Percentiles rank a stretch among this genome's conserved stretches.
Conservation (phyloP, 1,140 invertebrate genomes). For the Globodera rostochiensis region DNA sequence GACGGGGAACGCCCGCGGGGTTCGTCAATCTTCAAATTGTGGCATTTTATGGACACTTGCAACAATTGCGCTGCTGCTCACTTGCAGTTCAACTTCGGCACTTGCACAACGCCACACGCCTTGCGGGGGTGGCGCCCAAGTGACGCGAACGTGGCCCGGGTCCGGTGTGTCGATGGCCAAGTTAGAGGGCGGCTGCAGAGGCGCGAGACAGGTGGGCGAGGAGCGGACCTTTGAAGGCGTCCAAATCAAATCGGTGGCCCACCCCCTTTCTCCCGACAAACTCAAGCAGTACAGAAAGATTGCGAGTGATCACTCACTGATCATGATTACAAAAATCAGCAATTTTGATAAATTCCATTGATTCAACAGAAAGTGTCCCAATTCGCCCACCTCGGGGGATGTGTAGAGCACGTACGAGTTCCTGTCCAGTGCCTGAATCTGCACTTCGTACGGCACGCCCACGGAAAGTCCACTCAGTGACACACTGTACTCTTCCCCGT, state of each 20-base stretch:
- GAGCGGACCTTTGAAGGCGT: constrained; percentile 17
- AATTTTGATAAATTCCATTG: too few relatives aligned
- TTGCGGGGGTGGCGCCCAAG: constrained; percentile 60
- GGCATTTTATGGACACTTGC: background rate
- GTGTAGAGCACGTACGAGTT: constrained; percentile 65
- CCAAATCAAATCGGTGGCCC: too few relatives aligned
- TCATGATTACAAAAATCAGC: too few relatives aligned
- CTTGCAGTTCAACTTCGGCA: constrained; percentile 53
- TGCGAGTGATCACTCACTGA: too few relatives aligned
- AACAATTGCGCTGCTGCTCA: background rate
- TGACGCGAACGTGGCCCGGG: constrained; percentile 58
- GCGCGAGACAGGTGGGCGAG: constrained; percentile 54
- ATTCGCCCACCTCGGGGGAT: constrained; percentile 47
- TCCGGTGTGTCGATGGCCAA: constrained; percentile 60
- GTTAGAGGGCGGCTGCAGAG: constrained; percentile 58
- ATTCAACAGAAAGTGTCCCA: too few relatives aligned
- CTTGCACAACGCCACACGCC: constrained; percentile 59
- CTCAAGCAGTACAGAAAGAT: too few relatives aligned
- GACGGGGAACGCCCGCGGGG: constrained; percentile 48
- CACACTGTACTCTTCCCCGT: constrained; percentile 59
- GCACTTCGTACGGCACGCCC: constrained; percentile 57
- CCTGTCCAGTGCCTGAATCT: constrained; percentile 63
- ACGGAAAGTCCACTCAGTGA: constrained; percentile 55
- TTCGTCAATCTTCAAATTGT: constrained; percentile 55
- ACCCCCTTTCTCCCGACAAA: too few relatives aligned